Evolutionary conservation across 2,113 vertebrate species (phyloP), one percentile per base, ranked within the genome.

Genomic region (Trogon melanurus): DNA sequence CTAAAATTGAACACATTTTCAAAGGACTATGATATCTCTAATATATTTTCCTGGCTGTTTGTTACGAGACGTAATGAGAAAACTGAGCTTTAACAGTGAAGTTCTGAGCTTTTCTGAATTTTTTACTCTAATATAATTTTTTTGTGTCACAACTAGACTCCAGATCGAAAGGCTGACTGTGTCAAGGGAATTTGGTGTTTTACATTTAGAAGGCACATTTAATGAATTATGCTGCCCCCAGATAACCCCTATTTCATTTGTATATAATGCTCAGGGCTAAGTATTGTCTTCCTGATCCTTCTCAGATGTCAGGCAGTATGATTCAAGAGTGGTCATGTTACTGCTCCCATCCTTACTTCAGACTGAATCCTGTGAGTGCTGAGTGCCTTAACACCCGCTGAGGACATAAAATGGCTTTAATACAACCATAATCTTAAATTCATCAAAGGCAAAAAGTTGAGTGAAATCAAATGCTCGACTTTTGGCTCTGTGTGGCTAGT

Each of bases 241-340:
- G 92, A 96, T 97, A 97, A 97, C 95, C 96, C 87, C 96, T 96
- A 96, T 97, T 97, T 97, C 95, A 96, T 97, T 96, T 96, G 91
- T 96, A 96, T 95, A 96, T 96, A 96, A 92, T 20, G 96, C 96
- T 97, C 86, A 96, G 88, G 96, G 96, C 96, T 96, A 97, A 94
- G 80, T 93, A 96, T 96, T 93, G 61, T 96, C 96, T 97, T 97
- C 70, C 88, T 85, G 91, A 96, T 96, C 93, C 96, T 96, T 85
- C 73, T 92, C 80, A 65, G 66, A 94, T 76, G 74, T 82, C 85
- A 89, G 62, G 54, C 78, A 69, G 45, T n/a, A 70, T 5, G 8
- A 96, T 94, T 95, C 58, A 69, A 76, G 41, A 82, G n/a, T 91
- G 80, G 88, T 85, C 85, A 93, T n/a, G 25, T 87, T 92, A 70